Percentiles rank a stretch among this genome's conserved stretches.
phyloP scores from a whole-genome alignment of 2,113 vertebrate species.

The Corvus cornix region DNA sequence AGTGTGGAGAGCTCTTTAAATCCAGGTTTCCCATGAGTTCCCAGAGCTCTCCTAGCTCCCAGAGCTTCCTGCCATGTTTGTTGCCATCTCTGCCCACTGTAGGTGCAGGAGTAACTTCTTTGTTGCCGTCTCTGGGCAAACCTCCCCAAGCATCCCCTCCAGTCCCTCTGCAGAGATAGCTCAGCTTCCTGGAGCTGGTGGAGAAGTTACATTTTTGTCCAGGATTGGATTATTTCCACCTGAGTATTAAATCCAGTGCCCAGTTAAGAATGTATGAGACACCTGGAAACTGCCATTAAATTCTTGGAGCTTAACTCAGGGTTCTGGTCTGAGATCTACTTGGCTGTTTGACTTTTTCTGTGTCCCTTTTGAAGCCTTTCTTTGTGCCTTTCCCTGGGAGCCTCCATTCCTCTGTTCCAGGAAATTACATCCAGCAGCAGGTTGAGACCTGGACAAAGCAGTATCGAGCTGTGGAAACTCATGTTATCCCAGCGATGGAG shows the following conservation, averaged over 20 bases:
- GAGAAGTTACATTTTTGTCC: neutral
- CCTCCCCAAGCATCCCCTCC: neutral
- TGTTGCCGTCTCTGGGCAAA: neutral
- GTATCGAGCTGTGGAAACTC: constrained; percentile 74
- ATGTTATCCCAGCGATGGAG: constrained; percentile 77
- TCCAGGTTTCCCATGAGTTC: neutral
- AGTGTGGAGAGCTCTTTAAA: neutral
- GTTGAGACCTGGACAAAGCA: constrained; percentile 77
- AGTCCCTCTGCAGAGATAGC: neutral
- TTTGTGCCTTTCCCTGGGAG: neutral
- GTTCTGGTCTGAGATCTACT: neutral
- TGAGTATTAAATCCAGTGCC: neutral
- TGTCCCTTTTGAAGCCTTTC: neutral
- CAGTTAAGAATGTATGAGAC: neutral
- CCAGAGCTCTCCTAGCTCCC: neutral
- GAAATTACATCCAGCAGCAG: constrained; percentile 73
- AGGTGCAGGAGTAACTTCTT: neutral
- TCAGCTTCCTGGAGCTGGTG: neutral
- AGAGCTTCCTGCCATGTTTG: neutral
- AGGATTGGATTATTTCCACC: neutral
- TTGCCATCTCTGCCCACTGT: neutral
- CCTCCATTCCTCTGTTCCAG: neutral
- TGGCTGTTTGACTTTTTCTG: neutral
- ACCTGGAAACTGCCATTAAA: neutral
- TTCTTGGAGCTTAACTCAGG: neutral